Base-by-base conservation (phyloP, 2,113 vertebrate species). In the Oncorhynchus kisutch region DNA sequence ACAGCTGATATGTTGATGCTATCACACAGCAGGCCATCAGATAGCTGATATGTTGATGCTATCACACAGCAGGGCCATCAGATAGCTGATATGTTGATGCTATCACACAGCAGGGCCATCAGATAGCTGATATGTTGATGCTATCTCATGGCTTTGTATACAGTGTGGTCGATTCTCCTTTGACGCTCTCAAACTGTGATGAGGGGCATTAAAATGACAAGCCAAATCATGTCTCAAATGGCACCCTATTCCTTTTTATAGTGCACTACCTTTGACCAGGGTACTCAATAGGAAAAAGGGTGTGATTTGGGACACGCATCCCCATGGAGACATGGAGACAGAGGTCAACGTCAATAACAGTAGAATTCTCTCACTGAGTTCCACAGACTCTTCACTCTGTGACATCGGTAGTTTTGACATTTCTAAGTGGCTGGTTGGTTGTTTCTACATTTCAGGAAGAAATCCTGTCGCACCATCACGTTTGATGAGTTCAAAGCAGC, bases 401-500 rank as follows among this genome's bases (percentile, higher is more conserved):
- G 9, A 67, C 22, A 70, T n/a, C 3, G 72, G 25, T 54, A 54
- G 51, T 67, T 45, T 62, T 76, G 25, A 8, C 18, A 25, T n/a
- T 54, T 51, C 51, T 67, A 78, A 74, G 45, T n/a, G 59, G 7
- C 16, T 62, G 13, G n/a, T 62, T 62, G 3, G n/a, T 62, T 20
- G n/a, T 62, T 24, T 62, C 60, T 20, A 20, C 83, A 6, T 91
- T 82, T 85, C 75, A 99, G 97, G 91, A 96, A 95, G 84, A 99
- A 99, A 91, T 92, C 94, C 70, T 90, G 88, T 79, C 95, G 97
- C 81, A 97, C 95, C 84, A 97, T 99, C 91, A 97, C 94, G 25
- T 99, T 92, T 12, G 96, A 95, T 8, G 96, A 98, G 89, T 99
- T 99, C 90, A 94, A 95, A 85, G 93, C 91, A 73, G 97, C 96